These are phyloP conservation scores for Apistogramma diplotaenia DNA, from an alignment of 2,113 vertebrate genomes.

Conservation along the genomic window DNA sequence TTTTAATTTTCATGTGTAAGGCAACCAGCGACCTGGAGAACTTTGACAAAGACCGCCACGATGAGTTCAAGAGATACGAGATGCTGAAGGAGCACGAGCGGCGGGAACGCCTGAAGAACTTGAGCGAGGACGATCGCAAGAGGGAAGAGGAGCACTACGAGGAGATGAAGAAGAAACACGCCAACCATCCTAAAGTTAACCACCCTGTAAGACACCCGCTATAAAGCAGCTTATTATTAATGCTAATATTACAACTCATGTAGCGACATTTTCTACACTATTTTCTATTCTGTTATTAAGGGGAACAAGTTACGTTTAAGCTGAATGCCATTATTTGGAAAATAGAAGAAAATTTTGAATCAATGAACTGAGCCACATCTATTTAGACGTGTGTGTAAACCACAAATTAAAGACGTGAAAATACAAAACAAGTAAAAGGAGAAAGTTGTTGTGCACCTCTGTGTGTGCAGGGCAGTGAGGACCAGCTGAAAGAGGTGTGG, in stretches of 20 bases:
- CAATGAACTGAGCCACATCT: neutral
- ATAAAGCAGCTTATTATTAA: neutral
- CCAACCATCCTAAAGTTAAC: conserved; percentile 90
- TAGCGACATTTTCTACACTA: too few species aligned
- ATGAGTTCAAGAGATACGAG: conserved; percentile 93
- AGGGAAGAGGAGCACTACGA: conserved; percentile 86
- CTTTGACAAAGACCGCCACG: conserved; percentile 87
- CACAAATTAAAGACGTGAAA: neutral
- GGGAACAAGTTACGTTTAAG: neutral
- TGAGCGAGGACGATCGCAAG: conserved; percentile 85
- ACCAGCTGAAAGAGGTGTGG: conserved; percentile 96
- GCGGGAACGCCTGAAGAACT: conserved; percentile 83
- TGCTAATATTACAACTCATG: neutral
- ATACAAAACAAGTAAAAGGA: neutral
- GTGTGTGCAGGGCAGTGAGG: conserved; percentile 86
- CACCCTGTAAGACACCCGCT: conserved; percentile 83
- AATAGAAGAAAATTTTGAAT: neutral
- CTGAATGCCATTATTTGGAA: neutral
- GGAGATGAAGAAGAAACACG: conserved; percentile 91
- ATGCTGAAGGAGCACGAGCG: conserved; percentile 94
- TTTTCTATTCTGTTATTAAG: too few species aligned
- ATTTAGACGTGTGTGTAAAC: neutral
- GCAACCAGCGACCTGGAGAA: conserved; percentile 89
- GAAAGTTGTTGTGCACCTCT: conserved; percentile 15
- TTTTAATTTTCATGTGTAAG: conserved; percentile 65